A percentile compares a stretch with the other conserved stretches of the same genome.
Evolutionary conservation across 2,797 vertebrate species (phyloP).

Genomic region (Chiloscyllium punctatum): DNA sequence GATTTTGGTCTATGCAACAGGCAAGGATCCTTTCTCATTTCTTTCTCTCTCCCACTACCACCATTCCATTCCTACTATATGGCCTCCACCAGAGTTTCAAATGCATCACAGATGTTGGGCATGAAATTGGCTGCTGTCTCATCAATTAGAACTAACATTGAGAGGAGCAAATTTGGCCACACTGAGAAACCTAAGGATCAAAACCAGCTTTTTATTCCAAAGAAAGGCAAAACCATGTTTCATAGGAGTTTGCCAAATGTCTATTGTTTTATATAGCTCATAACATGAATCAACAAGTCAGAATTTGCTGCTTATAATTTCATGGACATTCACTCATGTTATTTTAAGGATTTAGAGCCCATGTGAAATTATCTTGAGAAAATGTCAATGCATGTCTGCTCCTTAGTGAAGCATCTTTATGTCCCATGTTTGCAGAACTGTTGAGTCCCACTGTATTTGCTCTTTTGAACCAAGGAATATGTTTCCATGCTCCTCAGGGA

Average conservation of each 20-base stretch:
- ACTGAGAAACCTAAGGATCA: background rate
- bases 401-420: background rate
- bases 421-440: background rate
- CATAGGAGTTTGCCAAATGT: background rate
- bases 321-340: background rate
- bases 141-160: background rate
- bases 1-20: background rate
- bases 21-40: background rate
- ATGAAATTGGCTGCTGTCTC: background rate
- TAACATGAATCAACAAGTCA: background rate
- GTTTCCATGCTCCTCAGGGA: background rate
- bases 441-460: background rate
- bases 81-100: background rate
- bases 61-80: background rate
- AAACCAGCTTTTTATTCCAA: background rate
- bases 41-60: background rate
- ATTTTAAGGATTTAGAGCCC: background rate
- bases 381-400: background rate
- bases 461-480: background rate
- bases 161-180: too few relatives aligned
- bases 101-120: background rate
- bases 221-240: background rate
- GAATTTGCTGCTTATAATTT: background rate
- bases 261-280: background rate
- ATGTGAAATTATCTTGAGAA: background rate